Evolutionary conservation across 2,113 vertebrate species (phyloP).

Genomic region (Xiphias gladius): DNA sequence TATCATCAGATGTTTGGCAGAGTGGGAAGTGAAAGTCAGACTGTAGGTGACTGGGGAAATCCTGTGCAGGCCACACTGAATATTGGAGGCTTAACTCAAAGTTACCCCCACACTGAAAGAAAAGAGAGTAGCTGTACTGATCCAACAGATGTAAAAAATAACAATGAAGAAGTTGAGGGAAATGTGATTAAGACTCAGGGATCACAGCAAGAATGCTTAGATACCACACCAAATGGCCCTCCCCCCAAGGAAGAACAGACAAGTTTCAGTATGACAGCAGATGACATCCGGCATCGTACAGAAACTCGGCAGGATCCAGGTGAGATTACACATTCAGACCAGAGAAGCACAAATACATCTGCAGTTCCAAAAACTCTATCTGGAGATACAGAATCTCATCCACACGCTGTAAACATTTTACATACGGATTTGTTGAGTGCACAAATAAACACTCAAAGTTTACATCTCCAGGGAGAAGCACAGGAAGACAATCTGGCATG

Average conservation of each 20-base stretch:
- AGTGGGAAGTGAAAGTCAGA: slow-evolving; percentile 59
- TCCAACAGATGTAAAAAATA: not conserved
- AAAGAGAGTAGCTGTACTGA: not conserved
- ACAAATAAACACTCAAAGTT: slow-evolving; percentile 4
- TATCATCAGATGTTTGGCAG: slow-evolving; percentile 74
- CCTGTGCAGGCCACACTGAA: not conserved
- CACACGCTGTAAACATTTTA: not conserved
- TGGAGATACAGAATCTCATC: not conserved
- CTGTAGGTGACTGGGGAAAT: slow-evolving; percentile 12
- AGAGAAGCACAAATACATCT: not conserved
- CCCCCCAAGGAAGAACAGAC: not conserved
- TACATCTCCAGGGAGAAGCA: slow-evolving; percentile 21
- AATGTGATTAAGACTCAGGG: slow-evolving; percentile 1
- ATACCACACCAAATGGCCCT: not conserved
- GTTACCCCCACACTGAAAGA: not conserved
- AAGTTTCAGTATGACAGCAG: not conserved
- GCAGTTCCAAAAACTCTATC: not conserved
- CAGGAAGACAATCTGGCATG: slow-evolving; percentile 12
- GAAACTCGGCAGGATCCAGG: slow-evolving; percentile 9
- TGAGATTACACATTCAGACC: slow-evolving; percentile 3
- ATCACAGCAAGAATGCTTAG: slow-evolving; percentile 13
- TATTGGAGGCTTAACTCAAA: not conserved
- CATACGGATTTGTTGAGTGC: slow-evolving; percentile 14
- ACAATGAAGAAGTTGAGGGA: not conserved
- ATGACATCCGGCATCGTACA: not conserved